These are phyloP conservation scores for Drosophila trapezifrons DNA, from an alignment of 1,140 invertebrate genomes.

Conservation along the genomic window DNA sequence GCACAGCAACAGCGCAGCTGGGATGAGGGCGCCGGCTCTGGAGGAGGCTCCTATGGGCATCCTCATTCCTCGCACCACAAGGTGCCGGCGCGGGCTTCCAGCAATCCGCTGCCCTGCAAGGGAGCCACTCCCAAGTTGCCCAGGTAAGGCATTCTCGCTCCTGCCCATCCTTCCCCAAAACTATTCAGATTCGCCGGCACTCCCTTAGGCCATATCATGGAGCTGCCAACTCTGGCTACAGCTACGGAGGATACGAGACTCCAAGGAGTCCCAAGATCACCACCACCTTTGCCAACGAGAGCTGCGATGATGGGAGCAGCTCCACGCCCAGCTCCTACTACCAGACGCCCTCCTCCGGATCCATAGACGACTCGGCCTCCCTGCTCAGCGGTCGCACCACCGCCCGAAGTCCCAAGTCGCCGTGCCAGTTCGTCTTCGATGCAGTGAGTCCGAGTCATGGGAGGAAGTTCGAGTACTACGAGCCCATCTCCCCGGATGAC, in stretches of 20 bases:
- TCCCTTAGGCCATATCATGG: conserved; percentile 34
- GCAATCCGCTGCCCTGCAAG: conserved; percentile 73
- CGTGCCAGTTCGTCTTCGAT: conserved; percentile 82
- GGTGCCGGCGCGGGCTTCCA: conserved; percentile 53
- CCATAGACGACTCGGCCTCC: conserved; percentile 69
- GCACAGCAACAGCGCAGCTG: conserved; percentile 75
- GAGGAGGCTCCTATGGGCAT: conserved; percentile 41
- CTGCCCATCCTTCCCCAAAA: not conserved
- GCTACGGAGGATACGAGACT: conserved; percentile 51
- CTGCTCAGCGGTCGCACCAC: conserved; percentile 60
- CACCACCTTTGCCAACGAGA: conserved; percentile 80
- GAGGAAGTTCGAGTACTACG: conserved; percentile 83
- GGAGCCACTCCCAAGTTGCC: conserved; percentile 75
- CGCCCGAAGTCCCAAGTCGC: conserved; percentile 71
- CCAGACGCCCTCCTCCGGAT: conserved; percentile 74
- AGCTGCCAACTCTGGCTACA: conserved; percentile 35
- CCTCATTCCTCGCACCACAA: conserved; percentile 50
- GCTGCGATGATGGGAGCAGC: conserved; percentile 67
- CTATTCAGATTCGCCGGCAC: not conserved
- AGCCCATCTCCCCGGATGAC: conserved; percentile 81
- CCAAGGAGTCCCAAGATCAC: conserved; percentile 82
- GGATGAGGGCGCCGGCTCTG: conserved; percentile 59
- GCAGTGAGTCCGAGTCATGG: conserved; percentile 71
- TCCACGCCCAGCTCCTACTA: conserved; percentile 79
- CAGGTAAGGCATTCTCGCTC: conserved; percentile 56